Conservation (phyloP, 2,113 vertebrate species). For the Zapus hudsonius region DNA sequence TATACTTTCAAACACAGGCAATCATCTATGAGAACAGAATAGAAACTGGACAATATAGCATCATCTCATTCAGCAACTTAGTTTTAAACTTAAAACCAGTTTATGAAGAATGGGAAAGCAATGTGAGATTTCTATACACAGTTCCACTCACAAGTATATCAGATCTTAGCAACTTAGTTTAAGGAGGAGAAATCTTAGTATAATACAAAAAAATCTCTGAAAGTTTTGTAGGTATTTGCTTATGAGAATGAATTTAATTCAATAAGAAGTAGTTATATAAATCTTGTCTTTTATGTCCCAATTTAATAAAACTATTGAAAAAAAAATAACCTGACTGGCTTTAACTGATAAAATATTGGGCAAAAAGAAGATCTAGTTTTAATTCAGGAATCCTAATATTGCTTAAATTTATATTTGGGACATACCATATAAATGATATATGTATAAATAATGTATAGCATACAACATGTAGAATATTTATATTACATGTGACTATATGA, state of each 20-base stretch:
- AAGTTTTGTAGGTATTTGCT: not conserved
- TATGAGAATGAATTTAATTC: not conserved
- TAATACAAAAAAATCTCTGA: not conserved
- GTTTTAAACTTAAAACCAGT: slow-evolving; percentile 41
- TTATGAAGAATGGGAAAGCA: slow-evolving; percentile 52
- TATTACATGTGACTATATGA: not conserved
- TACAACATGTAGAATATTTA: not conserved
- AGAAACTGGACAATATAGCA: slow-evolving; percentile 34
- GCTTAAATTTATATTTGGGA: not conserved
- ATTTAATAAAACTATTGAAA: slow-evolving; percentile 26
- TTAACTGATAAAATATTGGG: slow-evolving; percentile 7
- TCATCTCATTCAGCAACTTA: not conserved
- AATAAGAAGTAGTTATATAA: not conserved
- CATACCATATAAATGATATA: not conserved
- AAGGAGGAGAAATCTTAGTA: slow-evolving; percentile 9
- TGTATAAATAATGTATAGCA: not conserved
- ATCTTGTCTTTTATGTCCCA: not conserved
- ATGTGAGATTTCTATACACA: not conserved
- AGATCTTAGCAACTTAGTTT: not conserved
- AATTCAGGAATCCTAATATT: slow-evolving; percentile 16
- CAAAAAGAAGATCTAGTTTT: not conserved
- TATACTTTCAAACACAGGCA: slow-evolving; percentile 78
- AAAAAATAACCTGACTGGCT: not conserved
- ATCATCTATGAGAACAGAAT: slow-evolving; percentile 66
- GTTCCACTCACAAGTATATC: not conserved